Conservation (phyloP, 1,140 invertebrate species). For the Lysiphlebus fabarum region DNA sequence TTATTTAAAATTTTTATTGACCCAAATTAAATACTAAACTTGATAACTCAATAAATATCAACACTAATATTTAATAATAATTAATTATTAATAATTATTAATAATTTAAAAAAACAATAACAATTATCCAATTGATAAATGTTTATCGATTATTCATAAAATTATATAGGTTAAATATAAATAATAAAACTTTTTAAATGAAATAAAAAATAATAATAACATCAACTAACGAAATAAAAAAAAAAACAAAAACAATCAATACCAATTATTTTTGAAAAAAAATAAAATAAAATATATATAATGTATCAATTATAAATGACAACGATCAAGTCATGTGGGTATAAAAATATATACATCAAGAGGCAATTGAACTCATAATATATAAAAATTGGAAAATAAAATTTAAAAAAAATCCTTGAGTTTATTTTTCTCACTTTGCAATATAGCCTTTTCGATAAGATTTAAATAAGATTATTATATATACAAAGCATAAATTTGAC, state of each 20-base stretch:
- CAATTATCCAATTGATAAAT: no score
- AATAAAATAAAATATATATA: not conserved
- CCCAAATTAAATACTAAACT: no score
- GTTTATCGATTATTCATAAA: no score
- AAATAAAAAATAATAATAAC: no score
- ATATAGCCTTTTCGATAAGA: constrained; percentile 27
- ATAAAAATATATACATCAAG: constrained; percentile 2
- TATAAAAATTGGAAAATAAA: not conserved
- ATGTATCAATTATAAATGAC: not conserved
- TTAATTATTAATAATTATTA: no score
- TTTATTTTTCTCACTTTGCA: constrained; percentile 8
- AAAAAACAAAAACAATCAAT: not conserved
- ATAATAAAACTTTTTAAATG: no score
- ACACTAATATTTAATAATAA: no score
- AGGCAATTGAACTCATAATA: constrained; percentile 17
- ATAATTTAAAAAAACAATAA: no score
- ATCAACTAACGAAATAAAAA: no score
- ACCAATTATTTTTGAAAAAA: not conserved
- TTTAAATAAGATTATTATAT: constrained; percentile 34
- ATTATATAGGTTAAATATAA: no score
- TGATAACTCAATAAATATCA: no score
- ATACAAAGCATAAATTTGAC: constrained; percentile 31
- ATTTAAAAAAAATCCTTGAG: not conserved
- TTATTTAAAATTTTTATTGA: no score
- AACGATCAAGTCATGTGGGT: constrained; percentile 5